A percentile compares a stretch with the other conserved stretches of the same genome.
Conservation (phyloP, 2,113 vertebrate genomes). For the Megaceryle torquata region DNA sequence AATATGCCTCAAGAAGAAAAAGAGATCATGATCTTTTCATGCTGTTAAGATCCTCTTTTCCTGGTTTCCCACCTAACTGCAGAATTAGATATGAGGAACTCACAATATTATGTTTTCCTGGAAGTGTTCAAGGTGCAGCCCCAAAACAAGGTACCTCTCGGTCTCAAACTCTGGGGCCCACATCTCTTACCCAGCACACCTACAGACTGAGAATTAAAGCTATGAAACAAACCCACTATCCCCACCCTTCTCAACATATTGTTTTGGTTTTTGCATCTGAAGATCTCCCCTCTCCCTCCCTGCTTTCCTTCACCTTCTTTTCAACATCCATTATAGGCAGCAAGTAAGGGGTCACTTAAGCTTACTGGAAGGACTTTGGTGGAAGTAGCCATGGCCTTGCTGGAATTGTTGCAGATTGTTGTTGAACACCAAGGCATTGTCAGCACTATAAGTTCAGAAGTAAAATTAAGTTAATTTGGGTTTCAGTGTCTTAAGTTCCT, state of each 20-base stretch:
- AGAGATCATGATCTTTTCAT: not conserved
- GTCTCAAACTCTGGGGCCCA: not conserved
- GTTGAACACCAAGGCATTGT: not conserved
- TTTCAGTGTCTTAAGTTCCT: not conserved
- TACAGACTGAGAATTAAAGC: not conserved
- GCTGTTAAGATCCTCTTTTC: not conserved
- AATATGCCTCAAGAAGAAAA: not conserved
- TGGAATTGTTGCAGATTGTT: not conserved
- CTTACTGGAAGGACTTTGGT: not conserved
- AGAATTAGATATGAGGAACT: not conserved
- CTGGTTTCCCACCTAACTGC: not conserved
- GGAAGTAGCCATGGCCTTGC: not conserved
- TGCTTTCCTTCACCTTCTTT: not conserved
- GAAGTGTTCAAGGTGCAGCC: constrained; percentile 8
- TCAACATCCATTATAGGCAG: not conserved
- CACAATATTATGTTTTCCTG: not conserved
- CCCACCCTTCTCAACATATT: not conserved
- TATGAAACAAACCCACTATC: not conserved
- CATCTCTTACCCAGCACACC: not conserved
- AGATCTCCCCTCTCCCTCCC: not conserved
- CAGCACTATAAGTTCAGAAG: not conserved
- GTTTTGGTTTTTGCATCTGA: not conserved
- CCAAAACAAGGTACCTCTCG: not conserved
- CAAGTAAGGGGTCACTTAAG: not conserved
- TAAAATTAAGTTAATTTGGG: not conserved